These are phyloP conservation scores for Chlorocebus sabaeus DNA, from an alignment of 2,113 vertebrate species.

Conservation along the genomic window DNA sequence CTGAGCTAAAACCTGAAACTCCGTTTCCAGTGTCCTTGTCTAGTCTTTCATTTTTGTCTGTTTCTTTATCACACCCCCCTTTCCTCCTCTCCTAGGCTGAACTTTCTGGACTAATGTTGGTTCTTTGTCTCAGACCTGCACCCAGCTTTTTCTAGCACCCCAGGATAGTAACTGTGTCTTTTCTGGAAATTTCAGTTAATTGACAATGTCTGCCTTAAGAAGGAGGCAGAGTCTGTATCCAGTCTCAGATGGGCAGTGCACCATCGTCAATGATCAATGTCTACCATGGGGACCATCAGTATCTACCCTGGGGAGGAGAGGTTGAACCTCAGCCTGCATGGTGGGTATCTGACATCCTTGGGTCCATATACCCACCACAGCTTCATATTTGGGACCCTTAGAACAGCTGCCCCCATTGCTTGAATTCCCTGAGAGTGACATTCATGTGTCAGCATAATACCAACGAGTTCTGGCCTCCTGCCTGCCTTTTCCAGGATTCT, in stretches of 20 bases:
- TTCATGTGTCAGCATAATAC: not conserved
- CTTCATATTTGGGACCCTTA: not conserved
- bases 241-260: not conserved
- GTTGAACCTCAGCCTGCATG: not conserved
- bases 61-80: not conserved
- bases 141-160: not conserved
- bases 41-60: not conserved
- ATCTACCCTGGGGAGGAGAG: not conserved
- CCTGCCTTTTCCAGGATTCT: not conserved
- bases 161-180: not conserved
- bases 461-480: not conserved
- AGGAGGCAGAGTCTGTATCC: not conserved
- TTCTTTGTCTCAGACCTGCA: not conserved
- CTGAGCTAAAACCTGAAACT: not conserved
- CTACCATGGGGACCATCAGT: not conserved
- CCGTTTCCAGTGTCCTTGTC: not conserved
- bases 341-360: not conserved
- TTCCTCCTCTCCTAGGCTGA: not conserved
- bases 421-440: not conserved
- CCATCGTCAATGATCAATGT: not conserved
- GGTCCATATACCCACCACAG: not conserved
- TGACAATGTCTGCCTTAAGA: not conserved
- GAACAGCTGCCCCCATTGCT: too few species aligned
- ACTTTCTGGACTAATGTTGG: not conserved
- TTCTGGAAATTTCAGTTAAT: not conserved